Conservation (phyloP, 2,113 vertebrate species). For the Cyanoramphus novaezelandiae region DNA sequence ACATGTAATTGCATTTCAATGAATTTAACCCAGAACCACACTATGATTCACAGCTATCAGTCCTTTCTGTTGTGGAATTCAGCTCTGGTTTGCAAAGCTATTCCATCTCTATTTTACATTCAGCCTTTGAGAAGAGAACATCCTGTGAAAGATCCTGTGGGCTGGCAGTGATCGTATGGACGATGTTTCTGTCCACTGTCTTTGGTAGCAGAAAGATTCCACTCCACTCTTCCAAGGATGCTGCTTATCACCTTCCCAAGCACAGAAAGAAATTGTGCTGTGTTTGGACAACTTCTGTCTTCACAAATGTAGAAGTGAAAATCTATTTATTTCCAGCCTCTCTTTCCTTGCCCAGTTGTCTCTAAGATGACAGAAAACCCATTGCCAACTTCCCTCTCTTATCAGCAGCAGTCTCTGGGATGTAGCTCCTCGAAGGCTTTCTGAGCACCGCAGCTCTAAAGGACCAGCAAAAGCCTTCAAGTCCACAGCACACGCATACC, state of each 20-base stretch:
- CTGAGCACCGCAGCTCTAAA: background rate
- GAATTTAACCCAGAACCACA: background rate
- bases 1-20: background rate
- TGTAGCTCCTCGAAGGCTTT: background rate
- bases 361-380: background rate
- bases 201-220: background rate
- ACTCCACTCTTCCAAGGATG: background rate
- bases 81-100: background rate
- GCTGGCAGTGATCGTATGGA: background rate
- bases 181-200: background rate
- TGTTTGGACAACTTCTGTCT: background rate
- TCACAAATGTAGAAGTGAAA: background rate
- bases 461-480: background rate
- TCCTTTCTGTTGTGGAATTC: background rate
- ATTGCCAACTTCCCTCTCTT: background rate
- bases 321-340: background rate
- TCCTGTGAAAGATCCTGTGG: background rate
- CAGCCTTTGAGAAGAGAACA: background rate
- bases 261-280: background rate
- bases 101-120: background rate
- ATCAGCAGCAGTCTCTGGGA: background rate
- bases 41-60: background rate
- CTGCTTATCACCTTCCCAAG: background rate
- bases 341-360: background rate
- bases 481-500: background rate